These are phyloP conservation scores for Cerastoderma edule DNA, from an alignment of 2,888 invertebrate genomes.

Conservation along the genomic window DNA sequence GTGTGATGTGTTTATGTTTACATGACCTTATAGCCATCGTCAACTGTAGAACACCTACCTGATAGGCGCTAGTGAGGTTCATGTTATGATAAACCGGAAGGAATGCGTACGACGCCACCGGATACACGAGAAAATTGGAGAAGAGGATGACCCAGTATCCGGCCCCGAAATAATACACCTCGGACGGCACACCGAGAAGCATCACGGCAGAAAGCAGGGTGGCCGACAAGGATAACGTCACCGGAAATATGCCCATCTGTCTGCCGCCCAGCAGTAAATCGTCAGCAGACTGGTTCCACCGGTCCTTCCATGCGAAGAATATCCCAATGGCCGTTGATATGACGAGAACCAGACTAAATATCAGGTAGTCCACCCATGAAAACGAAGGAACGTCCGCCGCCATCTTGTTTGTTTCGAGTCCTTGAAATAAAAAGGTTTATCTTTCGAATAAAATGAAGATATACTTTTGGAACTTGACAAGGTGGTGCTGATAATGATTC, in stretches of 20 bases:
- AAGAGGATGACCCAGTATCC: constrained; percentile 87
- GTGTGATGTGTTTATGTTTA: too few relatives aligned
- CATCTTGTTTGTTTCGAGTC: background rate
- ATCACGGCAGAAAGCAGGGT: constrained; percentile 77
- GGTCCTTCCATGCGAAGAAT: constrained; percentile 68
- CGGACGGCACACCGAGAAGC: constrained; percentile 75
- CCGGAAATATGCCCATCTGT: constrained; percentile 71
- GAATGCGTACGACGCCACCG: constrained; percentile 74
- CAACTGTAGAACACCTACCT: too few relatives aligned
- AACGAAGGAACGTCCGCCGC: constrained; percentile 50
- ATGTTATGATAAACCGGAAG: constrained; percentile 77
- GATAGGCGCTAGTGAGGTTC: constrained; percentile 76
- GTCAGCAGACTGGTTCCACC: constrained; percentile 65
- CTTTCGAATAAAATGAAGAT: too few relatives aligned
- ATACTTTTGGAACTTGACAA: too few relatives aligned
- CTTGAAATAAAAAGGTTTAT: too few relatives aligned
- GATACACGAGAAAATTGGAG: constrained; percentile 91
- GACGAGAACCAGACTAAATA: constrained; percentile 67
- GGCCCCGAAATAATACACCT: constrained; percentile 84
- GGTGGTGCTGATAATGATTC: too few relatives aligned
- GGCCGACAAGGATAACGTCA: constrained; percentile 73
- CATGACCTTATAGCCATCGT: too few relatives aligned
- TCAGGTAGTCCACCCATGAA: constrained; percentile 76
- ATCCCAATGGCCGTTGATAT: constrained; percentile 73
- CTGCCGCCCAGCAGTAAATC: constrained; percentile 76